Conservation (phyloP, 2,113 vertebrate species). For the Apodemus speciosus region DNA sequence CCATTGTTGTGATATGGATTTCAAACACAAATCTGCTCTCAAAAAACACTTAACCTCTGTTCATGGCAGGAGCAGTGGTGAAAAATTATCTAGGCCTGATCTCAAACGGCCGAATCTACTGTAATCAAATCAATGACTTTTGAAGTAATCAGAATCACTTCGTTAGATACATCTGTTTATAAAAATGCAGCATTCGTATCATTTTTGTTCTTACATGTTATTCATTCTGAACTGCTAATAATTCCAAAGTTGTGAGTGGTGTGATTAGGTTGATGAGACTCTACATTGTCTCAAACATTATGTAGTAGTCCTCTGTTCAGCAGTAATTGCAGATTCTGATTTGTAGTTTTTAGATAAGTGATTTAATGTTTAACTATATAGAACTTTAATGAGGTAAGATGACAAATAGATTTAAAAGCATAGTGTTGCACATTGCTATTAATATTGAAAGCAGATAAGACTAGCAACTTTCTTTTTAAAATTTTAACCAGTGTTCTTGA, state of each 20-base stretch:
- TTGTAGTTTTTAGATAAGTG: conserved; percentile 46
- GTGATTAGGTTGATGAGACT: conserved; percentile 24
- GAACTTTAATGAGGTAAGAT: conserved; percentile 29
- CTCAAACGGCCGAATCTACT: conserved; percentile 85
- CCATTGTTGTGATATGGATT: conserved; percentile 90
- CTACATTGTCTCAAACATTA: not conserved
- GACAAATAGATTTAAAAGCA: conserved; percentile 48
- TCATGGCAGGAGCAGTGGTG: conserved; percentile 86
- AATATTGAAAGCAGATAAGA: not conserved
- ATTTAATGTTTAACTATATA: conserved; percentile 24
- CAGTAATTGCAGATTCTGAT: conserved; percentile 52
- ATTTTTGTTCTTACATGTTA: conserved; percentile 31
- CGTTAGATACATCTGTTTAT: conserved; percentile 46
- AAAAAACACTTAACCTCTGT: conserved; percentile 90
- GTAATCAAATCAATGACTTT: conserved; percentile 76
- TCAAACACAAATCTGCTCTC: conserved; percentile 90
- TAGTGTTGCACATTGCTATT: not conserved
- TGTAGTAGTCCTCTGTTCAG: not conserved
- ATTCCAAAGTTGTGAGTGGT: conserved; percentile 41
- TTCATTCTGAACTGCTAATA: conserved; percentile 48
- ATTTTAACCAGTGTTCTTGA: conserved; percentile 38
- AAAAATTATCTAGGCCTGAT: conserved; percentile 84
- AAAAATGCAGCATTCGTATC: conserved; percentile 43
- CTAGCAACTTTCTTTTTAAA: not conserved
- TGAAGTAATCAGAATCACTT: not conserved